Evolutionary conservation across 2,797 vertebrate genomes (phyloP).

Genomic region (Mycteria americana): DNA sequence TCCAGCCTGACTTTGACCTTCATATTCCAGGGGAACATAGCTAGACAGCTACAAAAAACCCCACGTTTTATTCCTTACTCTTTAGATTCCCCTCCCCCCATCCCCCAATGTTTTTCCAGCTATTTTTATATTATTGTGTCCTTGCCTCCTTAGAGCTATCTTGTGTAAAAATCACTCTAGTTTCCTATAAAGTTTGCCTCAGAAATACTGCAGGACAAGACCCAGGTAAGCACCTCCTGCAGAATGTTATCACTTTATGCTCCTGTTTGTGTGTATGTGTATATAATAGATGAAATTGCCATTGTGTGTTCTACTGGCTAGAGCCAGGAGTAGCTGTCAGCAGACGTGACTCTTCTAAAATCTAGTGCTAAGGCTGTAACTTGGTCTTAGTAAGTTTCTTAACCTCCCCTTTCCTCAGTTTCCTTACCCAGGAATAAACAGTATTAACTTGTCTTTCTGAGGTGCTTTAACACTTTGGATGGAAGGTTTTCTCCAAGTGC

Average conservation of each 20-base stretch:
- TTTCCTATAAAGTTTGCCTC: neutral
- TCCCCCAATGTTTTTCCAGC: neutral
- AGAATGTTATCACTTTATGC: neutral
- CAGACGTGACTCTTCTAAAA: neutral
- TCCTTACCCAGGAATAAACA: neutral
- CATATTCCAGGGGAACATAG: neutral
- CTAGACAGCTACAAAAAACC: neutral
- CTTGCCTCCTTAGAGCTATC: neutral
- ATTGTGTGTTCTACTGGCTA: neutral
- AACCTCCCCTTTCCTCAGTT: neutral
- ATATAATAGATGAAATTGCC: neutral
- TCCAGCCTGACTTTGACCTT: neutral
- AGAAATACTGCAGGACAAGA: neutral
- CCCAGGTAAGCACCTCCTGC: slow-evolving; percentile 29
- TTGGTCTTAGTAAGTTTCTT: neutral
- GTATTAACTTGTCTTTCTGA: neutral
- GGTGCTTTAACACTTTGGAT: neutral
- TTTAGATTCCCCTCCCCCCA: neutral
- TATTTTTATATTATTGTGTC: neutral
- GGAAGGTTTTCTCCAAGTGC: neutral
- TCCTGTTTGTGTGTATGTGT: neutral
- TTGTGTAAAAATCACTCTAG: neutral
- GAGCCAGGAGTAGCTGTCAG: neutral
- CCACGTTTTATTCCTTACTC: neutral
- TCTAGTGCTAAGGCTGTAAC: neutral